Conservation (phyloP, 2,797 vertebrate species). For the Microcaecilia unicolor region DNA sequence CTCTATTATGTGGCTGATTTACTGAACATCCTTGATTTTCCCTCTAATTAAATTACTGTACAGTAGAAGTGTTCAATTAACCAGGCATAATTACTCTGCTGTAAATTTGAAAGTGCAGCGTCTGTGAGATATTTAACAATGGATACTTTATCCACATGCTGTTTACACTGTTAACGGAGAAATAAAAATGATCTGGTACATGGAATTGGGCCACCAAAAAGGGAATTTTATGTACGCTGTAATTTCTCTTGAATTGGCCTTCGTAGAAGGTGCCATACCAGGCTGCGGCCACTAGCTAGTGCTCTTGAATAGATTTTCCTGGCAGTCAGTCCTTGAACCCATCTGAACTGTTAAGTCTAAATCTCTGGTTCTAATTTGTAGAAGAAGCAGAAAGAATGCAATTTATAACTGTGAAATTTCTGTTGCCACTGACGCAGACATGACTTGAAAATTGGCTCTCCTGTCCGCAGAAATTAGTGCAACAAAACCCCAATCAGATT, state of each 20-base stretch:
- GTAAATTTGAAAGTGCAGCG: slow-evolving; percentile 19
- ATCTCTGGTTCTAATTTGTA: slow-evolving; percentile 48
- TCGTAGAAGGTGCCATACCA: slow-evolving; percentile 50
- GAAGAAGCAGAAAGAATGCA: slow-evolving; percentile 40
- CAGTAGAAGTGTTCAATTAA: slow-evolving; percentile 32
- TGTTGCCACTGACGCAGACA: slow-evolving; percentile 19
- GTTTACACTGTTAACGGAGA: slow-evolving; percentile 35
- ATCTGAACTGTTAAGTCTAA: slow-evolving; percentile 11
- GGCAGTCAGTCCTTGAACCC: slow-evolving; percentile 18
- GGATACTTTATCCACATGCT: slow-evolving; percentile 32
- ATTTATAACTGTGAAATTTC: slow-evolving; percentile 32
- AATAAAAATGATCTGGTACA: slow-evolving; percentile 23
- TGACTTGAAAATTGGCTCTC: not conserved
- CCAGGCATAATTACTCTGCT: slow-evolving; percentile 22
- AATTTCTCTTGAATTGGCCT: not conserved
- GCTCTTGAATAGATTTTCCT: slow-evolving; percentile 79
- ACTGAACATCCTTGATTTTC: no score
- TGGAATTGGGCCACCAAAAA: slow-evolving; percentile 30
- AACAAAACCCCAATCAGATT: no score
- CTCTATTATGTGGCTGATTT: no score
- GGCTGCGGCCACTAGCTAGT: slow-evolving; percentile 74
- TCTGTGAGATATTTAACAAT: slow-evolving; percentile 47
- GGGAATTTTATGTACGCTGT: slow-evolving; percentile 10
- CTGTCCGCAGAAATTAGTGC: slow-evolving; percentile 1
- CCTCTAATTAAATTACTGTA: no score